Evolutionary conservation across 2,888 invertebrate species (phyloP).

Genomic region (Hanleya hanleyi): DNA sequence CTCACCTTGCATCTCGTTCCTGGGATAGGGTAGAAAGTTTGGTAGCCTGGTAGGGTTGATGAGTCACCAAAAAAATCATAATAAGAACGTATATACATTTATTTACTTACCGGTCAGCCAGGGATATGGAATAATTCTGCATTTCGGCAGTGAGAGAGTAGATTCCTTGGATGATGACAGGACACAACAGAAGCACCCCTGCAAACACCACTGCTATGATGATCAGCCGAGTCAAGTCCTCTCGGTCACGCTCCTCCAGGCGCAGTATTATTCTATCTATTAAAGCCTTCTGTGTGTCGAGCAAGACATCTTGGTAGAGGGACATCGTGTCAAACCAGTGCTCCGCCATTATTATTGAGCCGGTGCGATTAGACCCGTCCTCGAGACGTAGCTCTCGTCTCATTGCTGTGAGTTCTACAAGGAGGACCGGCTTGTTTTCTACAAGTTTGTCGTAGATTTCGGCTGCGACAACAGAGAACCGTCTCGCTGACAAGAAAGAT

Average conservation of each 20-base stretch:
- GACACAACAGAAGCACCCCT: slow-evolving; percentile 55
- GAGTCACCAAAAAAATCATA: too few relatives aligned
- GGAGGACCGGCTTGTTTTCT: background rate
- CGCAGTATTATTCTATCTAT: slow-evolving; percentile 35
- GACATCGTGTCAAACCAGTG: slow-evolving; percentile 24
- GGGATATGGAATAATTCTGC: slow-evolving; percentile 59
- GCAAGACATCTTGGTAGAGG: slow-evolving; percentile 35
- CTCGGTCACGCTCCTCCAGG: slow-evolving; percentile 39
- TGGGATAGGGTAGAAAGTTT: too few relatives aligned
- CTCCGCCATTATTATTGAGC: background rate
- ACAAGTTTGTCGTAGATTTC: slow-evolving; percentile 46
- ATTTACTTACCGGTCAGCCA: slow-evolving; percentile 59
- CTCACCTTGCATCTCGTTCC: too few relatives aligned
- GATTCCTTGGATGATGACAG: slow-evolving; percentile 60
- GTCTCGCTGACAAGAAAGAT: slow-evolving; percentile 55
- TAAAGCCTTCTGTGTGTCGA: slow-evolving; percentile 36
- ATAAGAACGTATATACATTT: too few relatives aligned
- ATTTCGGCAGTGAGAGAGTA: slow-evolving; percentile 60
- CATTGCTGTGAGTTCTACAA: background rate
- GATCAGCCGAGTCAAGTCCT: slow-evolving; percentile 50
- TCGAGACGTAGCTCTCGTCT: background rate
- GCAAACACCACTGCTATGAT: slow-evolving; percentile 57
- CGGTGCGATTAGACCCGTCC: background rate
- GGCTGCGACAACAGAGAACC: slow-evolving; percentile 54
- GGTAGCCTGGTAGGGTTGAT: too few relatives aligned